Evolutionary conservation across 1,140 invertebrate species (phyloP).

Genomic region (Branchinecta lynchi): DNA sequence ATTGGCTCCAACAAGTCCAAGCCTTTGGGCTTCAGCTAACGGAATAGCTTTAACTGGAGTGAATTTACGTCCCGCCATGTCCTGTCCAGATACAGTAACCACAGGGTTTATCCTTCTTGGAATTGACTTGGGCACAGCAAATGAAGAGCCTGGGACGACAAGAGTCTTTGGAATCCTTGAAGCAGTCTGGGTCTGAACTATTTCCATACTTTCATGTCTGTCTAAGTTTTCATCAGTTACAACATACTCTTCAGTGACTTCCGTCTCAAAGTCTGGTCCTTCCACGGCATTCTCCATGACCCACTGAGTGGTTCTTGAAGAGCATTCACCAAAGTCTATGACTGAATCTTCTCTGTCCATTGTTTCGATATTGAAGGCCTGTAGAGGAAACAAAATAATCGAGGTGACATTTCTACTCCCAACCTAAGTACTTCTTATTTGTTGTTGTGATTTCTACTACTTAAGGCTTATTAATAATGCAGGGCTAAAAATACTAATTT

Average conservation of each 20-base stretch:
- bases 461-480: no score
- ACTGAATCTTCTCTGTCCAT: neutral
- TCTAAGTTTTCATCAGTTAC: neutral
- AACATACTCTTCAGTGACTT: conserved; percentile 9
- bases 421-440: no score
- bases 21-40: neutral
- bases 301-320: conserved; percentile 1
- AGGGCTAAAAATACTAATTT: no score
- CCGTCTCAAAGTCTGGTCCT: neutral
- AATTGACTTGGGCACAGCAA: neutral
- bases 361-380: neutral
- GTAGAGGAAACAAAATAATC: no score
- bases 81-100: neutral
- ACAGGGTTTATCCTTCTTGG: neutral
- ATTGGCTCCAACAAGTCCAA: neutral
- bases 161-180: neutral
- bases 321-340: neutral
- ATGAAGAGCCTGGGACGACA: neutral
- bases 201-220: neutral
- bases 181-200: neutral
- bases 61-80: neutral
- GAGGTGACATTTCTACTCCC: no score
- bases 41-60: neutral
- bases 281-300: neutral
- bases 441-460: no score